Evolutionary conservation across 2,797 vertebrate genomes (phyloP).

Genomic region (Chromobotia macracanthus): DNA sequence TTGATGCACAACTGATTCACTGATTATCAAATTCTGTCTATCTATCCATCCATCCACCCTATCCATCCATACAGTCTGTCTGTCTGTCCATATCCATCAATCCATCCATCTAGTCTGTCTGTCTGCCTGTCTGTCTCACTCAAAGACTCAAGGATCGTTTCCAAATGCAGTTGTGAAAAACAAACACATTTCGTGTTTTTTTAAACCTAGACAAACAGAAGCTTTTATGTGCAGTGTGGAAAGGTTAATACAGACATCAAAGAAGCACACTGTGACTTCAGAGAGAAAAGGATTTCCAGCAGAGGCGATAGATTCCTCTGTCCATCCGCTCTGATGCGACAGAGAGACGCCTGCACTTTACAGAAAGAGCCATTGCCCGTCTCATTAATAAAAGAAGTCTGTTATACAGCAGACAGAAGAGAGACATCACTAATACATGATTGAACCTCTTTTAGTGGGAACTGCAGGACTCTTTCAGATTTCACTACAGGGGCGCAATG

Average conservation of each 20-base stretch:
- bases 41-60: neutral
- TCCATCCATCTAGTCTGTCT: neutral
- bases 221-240: slow-evolving; percentile 14
- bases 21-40: neutral
- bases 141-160: neutral
- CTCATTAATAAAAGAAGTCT: slow-evolving; percentile 23
- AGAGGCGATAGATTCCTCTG: slow-evolving; percentile 19
- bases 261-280: slow-evolving; percentile 24
- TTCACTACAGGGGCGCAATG: neutral
- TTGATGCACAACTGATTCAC: neutral
- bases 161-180: neutral
- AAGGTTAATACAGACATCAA: slow-evolving; percentile 27
- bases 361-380: neutral
- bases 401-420: slow-evolving; percentile 15
- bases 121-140: neutral
- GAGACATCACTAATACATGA: slow-evolving; percentile 31
- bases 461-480: slow-evolving; percentile 7
- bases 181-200: slow-evolving; percentile 12
- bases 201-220: slow-evolving; percentile 19
- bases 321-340: neutral
- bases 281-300: slow-evolving; percentile 23
- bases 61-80: neutral
- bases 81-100: neutral
- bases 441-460: too few relatives aligned
- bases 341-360: slow-evolving; percentile 8